Conservation (phyloP, 2,113 vertebrate genomes). For the Mystacornis crossleyi region DNA sequence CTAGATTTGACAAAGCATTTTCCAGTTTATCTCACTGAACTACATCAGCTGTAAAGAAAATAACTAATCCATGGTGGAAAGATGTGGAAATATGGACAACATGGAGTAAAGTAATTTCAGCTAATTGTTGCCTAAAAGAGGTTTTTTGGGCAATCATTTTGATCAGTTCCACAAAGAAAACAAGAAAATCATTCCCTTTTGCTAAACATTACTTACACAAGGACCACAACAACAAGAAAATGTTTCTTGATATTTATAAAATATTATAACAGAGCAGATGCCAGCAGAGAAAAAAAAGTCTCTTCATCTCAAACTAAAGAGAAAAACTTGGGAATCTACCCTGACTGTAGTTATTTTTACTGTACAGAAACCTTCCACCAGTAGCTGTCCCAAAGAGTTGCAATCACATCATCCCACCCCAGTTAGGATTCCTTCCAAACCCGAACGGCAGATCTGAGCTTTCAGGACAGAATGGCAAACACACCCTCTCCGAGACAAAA, state of each 20-base stretch:
- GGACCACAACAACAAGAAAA: constrained; percentile 60
- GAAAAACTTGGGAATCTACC: not conserved
- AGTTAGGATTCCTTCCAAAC: not conserved
- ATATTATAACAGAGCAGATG: constrained; percentile 21
- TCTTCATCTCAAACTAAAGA: not conserved
- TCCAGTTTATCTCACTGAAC: not conserved
- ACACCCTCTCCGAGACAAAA: not conserved
- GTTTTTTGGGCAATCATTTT: not conserved
- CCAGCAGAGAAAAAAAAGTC: not conserved
- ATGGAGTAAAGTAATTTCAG: not conserved
- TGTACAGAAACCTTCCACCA: not conserved
- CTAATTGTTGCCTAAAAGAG: not conserved
- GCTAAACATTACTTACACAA: not conserved
- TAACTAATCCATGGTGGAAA: not conserved
- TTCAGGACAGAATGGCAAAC: not conserved
- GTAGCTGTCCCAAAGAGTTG: not conserved
- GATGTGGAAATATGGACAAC: not conserved
- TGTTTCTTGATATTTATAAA: constrained; percentile 47
- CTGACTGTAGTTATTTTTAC: not conserved
- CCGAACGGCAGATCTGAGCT: not conserved
- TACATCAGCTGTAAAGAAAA: not conserved
- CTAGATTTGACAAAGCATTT: not conserved
- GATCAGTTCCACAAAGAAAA: not conserved
- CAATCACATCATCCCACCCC: not conserved
- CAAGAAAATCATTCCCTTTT: not conserved